These are phyloP conservation scores for Trissolcus brochymenae DNA, from an alignment of 2,888 invertebrate species.

Conservation along the genomic window DNA sequence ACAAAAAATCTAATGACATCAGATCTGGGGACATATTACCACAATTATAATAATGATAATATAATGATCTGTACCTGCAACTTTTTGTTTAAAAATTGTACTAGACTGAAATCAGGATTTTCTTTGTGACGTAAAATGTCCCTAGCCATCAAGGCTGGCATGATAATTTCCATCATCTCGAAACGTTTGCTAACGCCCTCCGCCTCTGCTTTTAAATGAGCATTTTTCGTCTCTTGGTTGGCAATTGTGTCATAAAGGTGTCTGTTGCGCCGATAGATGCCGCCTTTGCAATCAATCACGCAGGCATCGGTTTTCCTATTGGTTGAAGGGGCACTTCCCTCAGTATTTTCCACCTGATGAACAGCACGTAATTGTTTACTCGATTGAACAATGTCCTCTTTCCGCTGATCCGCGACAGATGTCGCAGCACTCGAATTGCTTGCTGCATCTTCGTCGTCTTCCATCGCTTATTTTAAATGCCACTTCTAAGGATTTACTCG, in stretches of 20 bases:
- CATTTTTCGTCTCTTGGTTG: constrained; percentile 27
- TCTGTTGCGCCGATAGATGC: constrained; percentile 18
- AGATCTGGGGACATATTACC: background rate
- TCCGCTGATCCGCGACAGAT: background rate
- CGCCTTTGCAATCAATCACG: constrained; percentile 22
- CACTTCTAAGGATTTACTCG: background rate
- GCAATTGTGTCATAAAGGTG: constrained; percentile 7
- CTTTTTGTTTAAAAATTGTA: constrained; percentile 17
- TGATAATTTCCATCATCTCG: constrained; percentile 32
- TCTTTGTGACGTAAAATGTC: constrained; percentile 23
- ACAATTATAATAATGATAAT: no score
- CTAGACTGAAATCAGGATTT: constrained; percentile 19
- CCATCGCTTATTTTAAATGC: background rate
- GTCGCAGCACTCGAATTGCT: background rate
- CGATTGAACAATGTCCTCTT: background rate
- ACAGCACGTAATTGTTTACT: constrained; percentile 9
- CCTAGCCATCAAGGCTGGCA: constrained; percentile 33
- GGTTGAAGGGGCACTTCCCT: constrained; percentile 8
- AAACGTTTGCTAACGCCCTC: constrained; percentile 9
- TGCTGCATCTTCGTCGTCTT: constrained; percentile 1
- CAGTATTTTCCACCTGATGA: constrained; percentile 15
- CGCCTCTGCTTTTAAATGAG: constrained; percentile 19
- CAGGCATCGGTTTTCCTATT: constrained; percentile 33
- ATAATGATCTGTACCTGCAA: constrained; percentile 9
- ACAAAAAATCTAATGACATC: no score